A percentile compares a stretch with the other conserved stretches of the same genome.
phyloP scores from a whole-genome alignment of 2,113 vertebrate species.

The Lichenostomus cassidix region DNA sequence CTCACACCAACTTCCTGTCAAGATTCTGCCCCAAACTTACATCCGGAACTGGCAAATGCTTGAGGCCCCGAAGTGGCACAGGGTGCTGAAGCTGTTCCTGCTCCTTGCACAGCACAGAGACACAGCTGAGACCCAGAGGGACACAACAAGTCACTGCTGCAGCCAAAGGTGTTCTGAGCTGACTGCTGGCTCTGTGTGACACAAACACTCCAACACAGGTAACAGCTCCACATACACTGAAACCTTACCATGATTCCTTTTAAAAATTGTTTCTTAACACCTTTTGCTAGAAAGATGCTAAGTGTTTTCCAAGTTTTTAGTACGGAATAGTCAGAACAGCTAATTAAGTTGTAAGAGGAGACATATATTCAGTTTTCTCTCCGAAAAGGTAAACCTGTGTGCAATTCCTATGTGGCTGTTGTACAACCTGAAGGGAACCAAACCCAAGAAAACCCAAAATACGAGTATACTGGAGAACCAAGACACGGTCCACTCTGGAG shows the following conservation, averaged over 20 bases:
- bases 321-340: background rate
- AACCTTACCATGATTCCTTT: background rate
- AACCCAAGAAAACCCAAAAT: background rate
- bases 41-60: background rate
- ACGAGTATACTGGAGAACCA: background rate
- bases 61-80: background rate
- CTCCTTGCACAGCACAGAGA: background rate
- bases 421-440: background rate
- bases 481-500: background rate
- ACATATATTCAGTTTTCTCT: background rate
- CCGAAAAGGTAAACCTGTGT: background rate
- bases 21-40: background rate
- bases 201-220: background rate
- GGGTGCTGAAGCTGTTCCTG: background rate
- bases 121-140: background rate
- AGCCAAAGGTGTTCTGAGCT: accelerated
- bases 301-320: background rate
- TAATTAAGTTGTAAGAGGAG: background rate
- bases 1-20: background rate
- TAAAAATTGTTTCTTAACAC: background rate
- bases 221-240: background rate
- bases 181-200: background rate
- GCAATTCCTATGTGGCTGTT: background rate
- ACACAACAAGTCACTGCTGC: background rate
- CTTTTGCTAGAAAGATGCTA: background rate